Percentiles rank a stretch among this genome's conserved stretches.
Evolutionary conservation across 2,888 invertebrate genomes (phyloP).

Genomic region (Apoda limacodes): DNA sequence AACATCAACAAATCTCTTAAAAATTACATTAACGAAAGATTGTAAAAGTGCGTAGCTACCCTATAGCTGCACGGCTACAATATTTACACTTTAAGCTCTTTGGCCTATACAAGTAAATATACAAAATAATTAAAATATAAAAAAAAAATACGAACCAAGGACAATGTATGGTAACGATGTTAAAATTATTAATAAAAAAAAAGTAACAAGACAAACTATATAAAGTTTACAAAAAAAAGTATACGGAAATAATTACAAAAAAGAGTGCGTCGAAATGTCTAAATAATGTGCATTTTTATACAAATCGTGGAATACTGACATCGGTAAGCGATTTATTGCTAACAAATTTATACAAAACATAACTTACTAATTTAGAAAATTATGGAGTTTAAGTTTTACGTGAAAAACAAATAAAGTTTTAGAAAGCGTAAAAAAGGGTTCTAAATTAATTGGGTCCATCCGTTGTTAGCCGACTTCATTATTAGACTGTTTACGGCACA

Average conservation of each 20-base stretch:
- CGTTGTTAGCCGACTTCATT: no score
- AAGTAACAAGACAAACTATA: no score
- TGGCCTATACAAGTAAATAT: constrained; percentile 33
- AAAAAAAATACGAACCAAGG: constrained; percentile 44
- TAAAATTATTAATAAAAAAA: constrained; percentile 63
- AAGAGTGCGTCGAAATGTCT: constrained; percentile 19
- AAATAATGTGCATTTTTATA: constrained; percentile 26
- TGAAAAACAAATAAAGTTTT: no score
- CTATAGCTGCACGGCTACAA: constrained; percentile 40
- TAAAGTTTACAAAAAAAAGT: constrained; percentile 30
- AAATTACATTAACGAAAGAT: constrained; percentile 64
- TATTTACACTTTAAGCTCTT: constrained; percentile 67
- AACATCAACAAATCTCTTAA: constrained; percentile 70
- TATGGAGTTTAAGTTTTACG: no score
- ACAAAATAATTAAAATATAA: constrained; percentile 40
- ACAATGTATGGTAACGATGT: constrained; percentile 61
- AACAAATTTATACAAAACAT: constrained; percentile 34
- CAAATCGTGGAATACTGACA: constrained; percentile 38
- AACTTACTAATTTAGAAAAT: no score
- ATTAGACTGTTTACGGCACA: no score
- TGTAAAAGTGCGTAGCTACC: constrained; percentile 36
- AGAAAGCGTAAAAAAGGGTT: no score
- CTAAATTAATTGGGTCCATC: no score
- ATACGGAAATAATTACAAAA: constrained; percentile 34
- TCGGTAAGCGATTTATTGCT: constrained; percentile 41